Evolutionary conservation across 2,113 vertebrate species (phyloP).

Genomic region (Eulemur rufifrons): DNA sequence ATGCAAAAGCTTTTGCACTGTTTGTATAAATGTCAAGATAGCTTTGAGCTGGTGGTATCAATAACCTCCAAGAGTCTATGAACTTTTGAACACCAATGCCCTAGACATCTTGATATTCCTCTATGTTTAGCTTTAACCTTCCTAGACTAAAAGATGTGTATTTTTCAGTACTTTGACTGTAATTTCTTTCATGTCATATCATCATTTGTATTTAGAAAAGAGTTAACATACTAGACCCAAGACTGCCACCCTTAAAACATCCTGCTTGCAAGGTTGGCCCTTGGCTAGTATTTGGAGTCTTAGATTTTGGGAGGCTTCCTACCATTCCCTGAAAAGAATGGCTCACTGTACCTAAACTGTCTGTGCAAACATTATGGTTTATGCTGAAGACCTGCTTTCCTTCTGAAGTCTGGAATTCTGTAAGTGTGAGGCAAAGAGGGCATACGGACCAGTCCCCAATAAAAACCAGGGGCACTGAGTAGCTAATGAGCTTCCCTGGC

Average conservation of each 20-base stretch:
- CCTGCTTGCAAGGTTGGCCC: background rate
- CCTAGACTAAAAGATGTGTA: background rate
- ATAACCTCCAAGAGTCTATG: background rate
- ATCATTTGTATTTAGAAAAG: background rate
- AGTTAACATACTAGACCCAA: background rate
- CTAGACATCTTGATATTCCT: background rate
- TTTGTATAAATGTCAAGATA: background rate
- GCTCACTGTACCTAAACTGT: background rate
- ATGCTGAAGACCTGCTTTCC: background rate
- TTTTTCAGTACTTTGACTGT: constrained; percentile 1
- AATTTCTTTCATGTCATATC: background rate
- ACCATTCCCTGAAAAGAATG: background rate
- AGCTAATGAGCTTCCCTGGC: background rate
- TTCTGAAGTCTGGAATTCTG: background rate
- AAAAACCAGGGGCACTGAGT: background rate
- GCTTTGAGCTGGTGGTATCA: background rate
- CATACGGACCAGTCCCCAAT: background rate
- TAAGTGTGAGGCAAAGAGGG: background rate
- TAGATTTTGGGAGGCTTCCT: background rate
- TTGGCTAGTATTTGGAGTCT: background rate
- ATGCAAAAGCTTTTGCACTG: background rate
- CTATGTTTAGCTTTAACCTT: background rate
- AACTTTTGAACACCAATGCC: background rate
- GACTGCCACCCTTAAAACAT: background rate
- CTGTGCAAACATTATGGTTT: background rate